Conservation (phyloP, 1,140 invertebrate genomes). For the Drosophila bocki region DNA sequence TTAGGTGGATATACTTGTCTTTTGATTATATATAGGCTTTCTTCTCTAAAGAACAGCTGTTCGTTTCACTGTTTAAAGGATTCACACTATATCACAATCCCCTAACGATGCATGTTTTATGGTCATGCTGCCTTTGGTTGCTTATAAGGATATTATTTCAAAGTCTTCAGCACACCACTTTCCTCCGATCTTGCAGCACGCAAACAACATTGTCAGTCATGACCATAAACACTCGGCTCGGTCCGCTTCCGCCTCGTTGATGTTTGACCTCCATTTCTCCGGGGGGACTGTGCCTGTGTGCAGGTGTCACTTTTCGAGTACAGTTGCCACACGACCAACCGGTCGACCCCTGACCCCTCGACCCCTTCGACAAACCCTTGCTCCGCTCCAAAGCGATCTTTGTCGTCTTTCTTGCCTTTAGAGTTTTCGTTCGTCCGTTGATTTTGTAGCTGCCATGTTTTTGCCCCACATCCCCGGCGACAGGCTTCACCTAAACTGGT, state of each 20-base stretch:
- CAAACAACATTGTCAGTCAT: conserved; percentile 40
- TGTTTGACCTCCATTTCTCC: conserved; percentile 36
- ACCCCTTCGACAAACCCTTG: conserved; percentile 1
- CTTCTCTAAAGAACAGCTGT: too few species aligned
- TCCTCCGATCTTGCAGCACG: conserved; percentile 18
- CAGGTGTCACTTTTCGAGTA: conserved; percentile 51
- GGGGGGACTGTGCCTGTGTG: conserved; percentile 17
- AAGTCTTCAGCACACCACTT: background rate
- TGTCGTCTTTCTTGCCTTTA: conserved; percentile 39
- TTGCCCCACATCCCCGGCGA: conserved; percentile 41
- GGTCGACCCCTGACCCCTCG: conserved; percentile 28
- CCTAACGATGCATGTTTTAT: conserved; percentile 1
- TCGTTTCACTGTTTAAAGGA: background rate
- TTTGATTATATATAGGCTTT: too few species aligned
- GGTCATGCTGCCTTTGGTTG: background rate
- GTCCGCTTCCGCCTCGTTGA: conserved; percentile 33
- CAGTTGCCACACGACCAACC: conserved; percentile 47
- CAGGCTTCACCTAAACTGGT: conserved; percentile 47
- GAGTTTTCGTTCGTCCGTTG: conserved; percentile 27
- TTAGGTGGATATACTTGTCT: too few species aligned
- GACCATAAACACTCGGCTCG: conserved; percentile 30
- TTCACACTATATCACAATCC: background rate
- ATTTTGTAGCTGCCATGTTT: conserved; percentile 45
- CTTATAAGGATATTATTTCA: conserved; percentile 24
- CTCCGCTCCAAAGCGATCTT: conserved; percentile 26